Base-by-base conservation (phyloP, 2,888 invertebrate species). In the Scelioninae gen. 2 region DNA sequence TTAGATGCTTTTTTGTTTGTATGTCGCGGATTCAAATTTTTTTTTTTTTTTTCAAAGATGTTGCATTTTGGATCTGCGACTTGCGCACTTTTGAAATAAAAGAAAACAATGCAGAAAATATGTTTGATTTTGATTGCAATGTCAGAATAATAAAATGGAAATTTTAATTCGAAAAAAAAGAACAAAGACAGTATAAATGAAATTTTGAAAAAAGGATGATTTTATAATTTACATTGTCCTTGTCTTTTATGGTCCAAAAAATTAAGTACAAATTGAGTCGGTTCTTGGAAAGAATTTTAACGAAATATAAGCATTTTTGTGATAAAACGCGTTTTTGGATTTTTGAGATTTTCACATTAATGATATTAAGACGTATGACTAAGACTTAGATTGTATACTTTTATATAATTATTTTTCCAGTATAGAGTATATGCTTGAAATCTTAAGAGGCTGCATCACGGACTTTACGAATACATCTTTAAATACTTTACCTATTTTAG, bases 151-250 rank as follows among this genome's bases (percentile, higher is more conserved):
- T 13, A 13, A 13, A 10, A 41, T 13, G 10, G 1, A 18, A 10
- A 41, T 18, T 18, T 10, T 10, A 41, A 41, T 18, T 41, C 0
- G 25, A 25, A 25, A 25, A 41, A 41, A 41, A 41, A 18, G 41
- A 41, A 18, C 18, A 45, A 22, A 45, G 22, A 45, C 22, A 45
- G 22, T 50, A 31, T 18, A 50, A 50, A 52, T 52, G 33, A 35
- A 50, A 50, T 35, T 52, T 52, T 52, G 19, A 15, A 48, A 48
- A 28, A 31, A 28, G 1, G 19, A 35, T 18, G 11, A 39, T 39
- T 53, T 37, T 53, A 18, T 53, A 22, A 53, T 53, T 53, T 39
- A 6, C 25, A 25, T 25, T 39, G 25, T 53, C 53, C 53, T 53
- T 39, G 53, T 39, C 53, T 22, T 35, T 11, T 18, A 6, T 6